Base-by-base conservation (phyloP, 2,888 invertebrate genomes). In the Heteromurus nitidus region DNA sequence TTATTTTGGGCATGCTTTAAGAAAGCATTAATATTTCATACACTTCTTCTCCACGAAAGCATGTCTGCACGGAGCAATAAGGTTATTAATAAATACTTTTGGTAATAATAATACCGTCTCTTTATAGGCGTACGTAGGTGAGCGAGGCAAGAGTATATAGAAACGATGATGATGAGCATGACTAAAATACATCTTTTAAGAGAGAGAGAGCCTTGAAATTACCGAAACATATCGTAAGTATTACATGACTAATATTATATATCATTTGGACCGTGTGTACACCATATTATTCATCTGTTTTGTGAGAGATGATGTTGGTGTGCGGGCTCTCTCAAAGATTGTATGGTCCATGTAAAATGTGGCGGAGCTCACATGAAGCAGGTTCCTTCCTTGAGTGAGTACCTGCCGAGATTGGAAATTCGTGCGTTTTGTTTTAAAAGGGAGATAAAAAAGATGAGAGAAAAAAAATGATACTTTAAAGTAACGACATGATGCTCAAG, bases 341-440 rank as follows among this genome's bases (percentile, higher is more conserved):
- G 24, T 65, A 28, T 65, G 62, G 13, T 30, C 31, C n/a, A 9
- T 31, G 31, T 62, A 62, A 62, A 42, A 47, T n/a, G 67, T 50
- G 30, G 67, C 18, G 24, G 13, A 47, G 50, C 67, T 67, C 67
- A 67, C 36, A 22, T 47, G n/a, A 24, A 67, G 28, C 67, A 67
- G 28, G 30, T 50, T 67, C 47, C 47, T 28, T 60, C 28, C 2
- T 30, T 30, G 30, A 60, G 53, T 62, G 62, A 62, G 67, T 60
- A 64, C 47, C 67, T 67, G 67, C 67, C 67, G 67, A 67, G 67
- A 67, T 44, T 5, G 28, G 67, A 67, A 67, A 50, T 67, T 67
- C 67, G 67, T 67, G 67, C 67, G 67, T 67, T 67, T 67, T 44
- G 50, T 44, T 50, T 67, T 67, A 44, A 60, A 36, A 22, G 42